A percentile compares a stretch with the other conserved stretches of the same genome.
Evolutionary conservation across 1,140 invertebrate species (phyloP).

Genomic region (Chymomyza costata): DNA sequence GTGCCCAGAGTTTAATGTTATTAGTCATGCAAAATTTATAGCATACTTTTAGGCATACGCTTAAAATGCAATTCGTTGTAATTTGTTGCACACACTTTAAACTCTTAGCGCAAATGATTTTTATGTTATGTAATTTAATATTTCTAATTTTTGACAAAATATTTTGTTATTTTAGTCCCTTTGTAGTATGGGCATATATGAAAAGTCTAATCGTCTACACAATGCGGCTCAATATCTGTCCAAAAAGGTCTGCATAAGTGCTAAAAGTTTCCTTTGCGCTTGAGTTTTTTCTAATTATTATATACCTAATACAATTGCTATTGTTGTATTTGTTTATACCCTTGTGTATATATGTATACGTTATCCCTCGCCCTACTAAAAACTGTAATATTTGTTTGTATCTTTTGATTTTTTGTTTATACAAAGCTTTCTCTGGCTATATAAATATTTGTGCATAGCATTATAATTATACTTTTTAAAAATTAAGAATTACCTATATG

Average conservation of each 20-base stretch:
- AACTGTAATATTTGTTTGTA: background rate
- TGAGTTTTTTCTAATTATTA: slow-evolving; percentile 34
- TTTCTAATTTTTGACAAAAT: slow-evolving; percentile 22
- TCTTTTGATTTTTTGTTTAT: background rate
- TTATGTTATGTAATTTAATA: slow-evolving; percentile 5
- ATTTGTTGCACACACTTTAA: background rate
- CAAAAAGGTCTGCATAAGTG: slow-evolving; percentile 58
- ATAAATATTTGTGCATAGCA: no score
- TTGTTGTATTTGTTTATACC: no score
- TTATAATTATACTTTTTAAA: background rate
- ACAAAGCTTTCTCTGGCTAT: no score
- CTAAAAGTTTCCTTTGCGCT: slow-evolving; percentile 23
- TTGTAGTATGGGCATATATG: slow-evolving; percentile 50
- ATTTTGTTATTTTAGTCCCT: slow-evolving; percentile 51
- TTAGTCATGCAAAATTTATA: background rate
- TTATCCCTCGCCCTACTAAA: no score
- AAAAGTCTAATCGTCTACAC: slow-evolving; percentile 62
- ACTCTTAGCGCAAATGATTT: background rate
- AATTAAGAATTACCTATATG: slow-evolving; percentile 7
- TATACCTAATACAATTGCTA: slow-evolving; percentile 21
- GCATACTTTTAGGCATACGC: slow-evolving; percentile 20
- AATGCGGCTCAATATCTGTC: slow-evolving; percentile 63
- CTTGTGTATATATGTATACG: slow-evolving; percentile 1
- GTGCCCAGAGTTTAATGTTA: background rate
- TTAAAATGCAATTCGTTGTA: background rate